Percentiles rank a stretch among this genome's conserved stretches.
These are phyloP conservation scores for Boloria euphrosyne DNA, from an alignment of 2,888 invertebrate species.

Conservation along the genomic window DNA sequence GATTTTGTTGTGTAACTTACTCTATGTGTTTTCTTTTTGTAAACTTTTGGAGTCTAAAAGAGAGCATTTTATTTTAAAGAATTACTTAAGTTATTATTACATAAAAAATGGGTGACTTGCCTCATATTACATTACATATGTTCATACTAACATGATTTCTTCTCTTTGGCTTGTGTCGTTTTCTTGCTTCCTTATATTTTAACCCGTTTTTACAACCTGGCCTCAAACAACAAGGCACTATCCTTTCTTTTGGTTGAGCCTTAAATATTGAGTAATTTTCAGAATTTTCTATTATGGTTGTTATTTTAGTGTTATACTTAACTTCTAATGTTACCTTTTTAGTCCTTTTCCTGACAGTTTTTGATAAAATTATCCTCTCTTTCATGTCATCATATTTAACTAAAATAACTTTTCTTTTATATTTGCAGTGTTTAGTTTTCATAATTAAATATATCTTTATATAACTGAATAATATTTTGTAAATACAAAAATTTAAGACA, in stretches of 20 bases:
- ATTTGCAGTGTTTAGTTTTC: background rate
- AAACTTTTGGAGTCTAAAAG: too few species aligned
- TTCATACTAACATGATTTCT: constrained; percentile 7
- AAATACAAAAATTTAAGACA: too few species aligned
- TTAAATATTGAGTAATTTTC: constrained; percentile 17
- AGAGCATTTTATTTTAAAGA: too few species aligned
- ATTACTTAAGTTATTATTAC: too few species aligned
- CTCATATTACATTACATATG: background rate
- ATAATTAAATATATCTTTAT: too few species aligned
- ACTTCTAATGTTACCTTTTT: constrained; percentile 19
- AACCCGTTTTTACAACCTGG: constrained; percentile 17
- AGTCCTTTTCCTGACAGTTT: constrained; percentile 18
- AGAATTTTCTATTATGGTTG: constrained; percentile 9
- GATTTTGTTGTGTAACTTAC: background rate
- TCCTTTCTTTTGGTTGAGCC: constrained; percentile 28
- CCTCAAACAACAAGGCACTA: constrained; percentile 40
- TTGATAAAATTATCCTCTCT: constrained; percentile 34
- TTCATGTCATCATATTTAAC: constrained; percentile 40
- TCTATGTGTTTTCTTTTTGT: background rate
- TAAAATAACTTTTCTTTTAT: constrained; percentile 41
- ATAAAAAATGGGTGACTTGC: too few species aligned
- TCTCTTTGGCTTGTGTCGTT: constrained; percentile 1
- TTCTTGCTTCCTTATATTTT: background rate
- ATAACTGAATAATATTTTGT: too few species aligned
- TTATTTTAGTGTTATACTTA: constrained; percentile 17